Conservation (phyloP, 1,140 invertebrate species). For the Sitophilus oryzae region DNA sequence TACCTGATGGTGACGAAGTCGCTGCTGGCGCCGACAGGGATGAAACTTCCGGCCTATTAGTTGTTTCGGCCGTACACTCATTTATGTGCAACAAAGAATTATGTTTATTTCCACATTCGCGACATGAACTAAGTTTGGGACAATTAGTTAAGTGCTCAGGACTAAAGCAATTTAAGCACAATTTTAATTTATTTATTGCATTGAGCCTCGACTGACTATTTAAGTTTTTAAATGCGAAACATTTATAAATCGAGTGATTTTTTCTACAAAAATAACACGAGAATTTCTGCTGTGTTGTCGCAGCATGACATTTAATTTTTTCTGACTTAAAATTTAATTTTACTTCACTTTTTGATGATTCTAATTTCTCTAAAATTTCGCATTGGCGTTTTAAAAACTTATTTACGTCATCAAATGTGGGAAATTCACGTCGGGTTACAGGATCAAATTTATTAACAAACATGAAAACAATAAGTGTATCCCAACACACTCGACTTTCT, state of each 20-base stretch:
- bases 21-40: not conserved
- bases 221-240: slow-evolving; percentile 7
- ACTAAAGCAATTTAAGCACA: slow-evolving; percentile 4
- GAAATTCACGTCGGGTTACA: not conserved
- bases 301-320: not conserved
- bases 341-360: not conserved
- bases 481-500: not conserved
- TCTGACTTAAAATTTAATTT: not conserved
- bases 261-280: slow-evolving; percentile 11
- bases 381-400: slow-evolving; percentile 7
- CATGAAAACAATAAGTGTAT: not conserved
- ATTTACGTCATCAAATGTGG: not conserved
- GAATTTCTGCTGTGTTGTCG: not conserved
- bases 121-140: not conserved
- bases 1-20: not conserved
- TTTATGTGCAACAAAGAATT: slow-evolving; percentile 2
- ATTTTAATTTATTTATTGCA: slow-evolving; percentile 3
- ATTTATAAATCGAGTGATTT: slow-evolving; percentile 5
- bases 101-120: not conserved
- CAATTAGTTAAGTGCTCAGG: not conserved
- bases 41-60: not conserved
- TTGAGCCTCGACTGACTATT: not conserved
- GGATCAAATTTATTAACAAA: not conserved
- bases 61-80: not conserved
- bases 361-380: slow-evolving; percentile 7